phyloP scores from a whole-genome alignment of 2,797 vertebrate species.

The Holocentrus rufus region DNA sequence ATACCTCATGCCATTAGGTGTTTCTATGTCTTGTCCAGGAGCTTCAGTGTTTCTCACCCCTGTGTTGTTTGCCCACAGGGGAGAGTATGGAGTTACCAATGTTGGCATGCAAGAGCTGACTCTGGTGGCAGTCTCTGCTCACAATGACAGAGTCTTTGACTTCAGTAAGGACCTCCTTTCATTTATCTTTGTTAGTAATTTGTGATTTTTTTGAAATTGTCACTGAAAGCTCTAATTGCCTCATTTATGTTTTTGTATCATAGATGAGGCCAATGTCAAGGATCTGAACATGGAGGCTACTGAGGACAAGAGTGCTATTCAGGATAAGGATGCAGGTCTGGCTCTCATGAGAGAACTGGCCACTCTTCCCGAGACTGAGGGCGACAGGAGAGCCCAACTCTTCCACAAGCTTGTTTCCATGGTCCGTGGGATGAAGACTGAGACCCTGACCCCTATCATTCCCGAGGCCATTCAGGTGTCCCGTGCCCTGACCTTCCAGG shows the following conservation, averaged over 20 bases:
- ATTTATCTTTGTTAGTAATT: conserved; percentile 12
- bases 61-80: conserved; percentile 72
- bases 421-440: conserved; percentile 84
- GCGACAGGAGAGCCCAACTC: conserved; percentile 86
- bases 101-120: conserved; percentile 89
- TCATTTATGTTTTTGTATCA: background rate
- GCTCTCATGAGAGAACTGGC: conserved; percentile 86
- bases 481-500: conserved; percentile 87
- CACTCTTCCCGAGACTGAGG: conserved; percentile 78
- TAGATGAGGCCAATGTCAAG: conserved; percentile 79
- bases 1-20: background rate
- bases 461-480: conserved; percentile 84
- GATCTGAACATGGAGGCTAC: conserved; percentile 86
- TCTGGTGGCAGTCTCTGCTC: conserved; percentile 82
- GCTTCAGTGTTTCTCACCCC: conserved; percentile 6
- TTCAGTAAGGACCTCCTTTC: conserved; percentile 77
- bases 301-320: conserved; percentile 76
- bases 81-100: conserved; percentile 84
- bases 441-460: conserved; percentile 81
- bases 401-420: conserved; percentile 88
- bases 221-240: background rate
- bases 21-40: background rate
- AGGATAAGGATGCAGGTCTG: conserved; percentile 81
- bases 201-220: background rate
- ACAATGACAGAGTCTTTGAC: conserved; percentile 88